Conservation (phyloP, 2,888 invertebrate genomes). For the Myathropa florea region DNA sequence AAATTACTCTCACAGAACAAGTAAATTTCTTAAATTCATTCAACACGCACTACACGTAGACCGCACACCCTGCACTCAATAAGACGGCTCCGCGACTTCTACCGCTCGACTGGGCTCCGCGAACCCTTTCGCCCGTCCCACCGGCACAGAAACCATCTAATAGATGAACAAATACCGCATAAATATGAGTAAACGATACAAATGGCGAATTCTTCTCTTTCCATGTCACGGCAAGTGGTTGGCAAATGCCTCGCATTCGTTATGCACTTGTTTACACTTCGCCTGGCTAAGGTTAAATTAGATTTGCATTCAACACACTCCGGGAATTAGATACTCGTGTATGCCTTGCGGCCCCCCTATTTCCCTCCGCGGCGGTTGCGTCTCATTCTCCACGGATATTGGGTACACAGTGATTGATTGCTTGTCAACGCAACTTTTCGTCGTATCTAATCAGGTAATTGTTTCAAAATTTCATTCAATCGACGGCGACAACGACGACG, state of each 20-base stretch:
- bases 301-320: conserved; percentile 59
- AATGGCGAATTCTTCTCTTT: conserved; percentile 14
- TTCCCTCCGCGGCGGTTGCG: not conserved
- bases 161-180: conserved; percentile 2
- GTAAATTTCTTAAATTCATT: not conserved
- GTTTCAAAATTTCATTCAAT: conserved; percentile 13
- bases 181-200: conserved; percentile 5
- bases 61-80: conserved; percentile 34
- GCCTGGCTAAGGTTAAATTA: conserved; percentile 50
- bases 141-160: not conserved
- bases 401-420: conserved; percentile 45
- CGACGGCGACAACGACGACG: conserved; percentile 19
- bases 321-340: conserved; percentile 25
- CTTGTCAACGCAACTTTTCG: conserved; percentile 33
- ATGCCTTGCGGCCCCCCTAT: not conserved
- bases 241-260: conserved; percentile 32
- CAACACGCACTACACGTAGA: conserved; percentile 5
- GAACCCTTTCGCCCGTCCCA: conserved; percentile 8
- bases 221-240: conserved; percentile 60
- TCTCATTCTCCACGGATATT: not conserved
- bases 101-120: conserved; percentile 18
- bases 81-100: conserved; percentile 23
- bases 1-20: not conserved
- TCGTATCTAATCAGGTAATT: conserved; percentile 30
- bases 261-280: conserved; percentile 51